A percentile compares a stretch with the other conserved stretches of the same genome.
phyloP scores from a whole-genome alignment of 2,113 vertebrate species.

The Tursiops truncatus region DNA sequence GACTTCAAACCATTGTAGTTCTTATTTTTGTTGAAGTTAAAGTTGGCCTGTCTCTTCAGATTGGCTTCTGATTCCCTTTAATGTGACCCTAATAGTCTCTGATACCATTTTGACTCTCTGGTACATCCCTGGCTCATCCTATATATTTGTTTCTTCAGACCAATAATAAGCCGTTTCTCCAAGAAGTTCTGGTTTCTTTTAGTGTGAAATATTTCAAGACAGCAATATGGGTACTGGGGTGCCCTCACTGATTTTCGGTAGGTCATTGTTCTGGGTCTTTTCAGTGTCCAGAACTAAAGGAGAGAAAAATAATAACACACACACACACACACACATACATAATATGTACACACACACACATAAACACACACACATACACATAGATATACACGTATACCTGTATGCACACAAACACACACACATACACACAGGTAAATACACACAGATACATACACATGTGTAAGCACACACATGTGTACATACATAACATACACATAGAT shows the following conservation, averaged over 20 bases:
- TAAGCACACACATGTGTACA: no score
- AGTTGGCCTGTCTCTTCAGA: neutral
- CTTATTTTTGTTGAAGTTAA: neutral
- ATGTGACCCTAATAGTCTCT: neutral
- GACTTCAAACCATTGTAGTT: neutral
- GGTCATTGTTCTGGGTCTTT: neutral
- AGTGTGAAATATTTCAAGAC: neutral
- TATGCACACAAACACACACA: no score
- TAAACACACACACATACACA: no score
- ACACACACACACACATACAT: no score
- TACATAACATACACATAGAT: no score
- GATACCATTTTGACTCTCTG: rapidly evolving
- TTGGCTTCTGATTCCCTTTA: neutral
- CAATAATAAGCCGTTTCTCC: neutral
- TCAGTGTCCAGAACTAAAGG: neutral
- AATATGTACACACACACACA: no score
- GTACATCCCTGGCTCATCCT: neutral
- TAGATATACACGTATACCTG: no score
- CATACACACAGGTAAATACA: no score
- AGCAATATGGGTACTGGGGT: neutral
- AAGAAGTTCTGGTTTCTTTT: neutral
- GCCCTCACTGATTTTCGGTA: neutral
- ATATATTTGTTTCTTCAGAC: neutral
- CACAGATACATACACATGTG: no score
- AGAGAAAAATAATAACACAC: neutral